Percentiles rank a stretch among this genome's conserved stretches.
Evolutionary conservation across 2,113 vertebrate species (phyloP).

Genomic region (Gadus macrocephalus): DNA sequence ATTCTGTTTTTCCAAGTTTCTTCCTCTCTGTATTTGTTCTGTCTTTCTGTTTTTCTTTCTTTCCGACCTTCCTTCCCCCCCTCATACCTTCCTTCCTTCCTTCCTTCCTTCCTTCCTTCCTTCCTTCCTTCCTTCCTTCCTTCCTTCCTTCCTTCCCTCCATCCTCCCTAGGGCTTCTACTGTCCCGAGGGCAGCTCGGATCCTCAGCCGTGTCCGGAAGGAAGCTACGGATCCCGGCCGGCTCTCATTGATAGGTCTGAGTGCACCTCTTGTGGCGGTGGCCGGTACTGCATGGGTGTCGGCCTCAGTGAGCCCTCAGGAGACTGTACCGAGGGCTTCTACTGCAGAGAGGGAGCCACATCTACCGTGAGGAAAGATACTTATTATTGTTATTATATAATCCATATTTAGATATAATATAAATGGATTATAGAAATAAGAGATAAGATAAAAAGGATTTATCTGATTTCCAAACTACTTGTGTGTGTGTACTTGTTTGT

Average conservation of each 20-base stretch:
- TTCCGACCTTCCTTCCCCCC: neutral
- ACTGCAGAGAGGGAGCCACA: constrained; percentile 74
- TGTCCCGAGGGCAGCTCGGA: constrained; percentile 71
- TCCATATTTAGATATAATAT: too few relatives aligned
- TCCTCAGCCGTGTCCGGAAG: constrained; percentile 77
- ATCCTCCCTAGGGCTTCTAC: constrained; percentile 75
- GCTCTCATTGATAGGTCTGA: constrained; percentile 58
- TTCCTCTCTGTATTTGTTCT: neutral
- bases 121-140: neutral
- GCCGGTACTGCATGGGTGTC: constrained; percentile 73
- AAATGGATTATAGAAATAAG: too few relatives aligned
- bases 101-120: neutral
- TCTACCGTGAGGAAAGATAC: constrained; percentile 69
- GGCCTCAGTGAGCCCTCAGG: constrained; percentile 74
- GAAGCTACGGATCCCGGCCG: constrained; percentile 71
- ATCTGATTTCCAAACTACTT: too few relatives aligned
- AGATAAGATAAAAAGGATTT: too few relatives aligned
- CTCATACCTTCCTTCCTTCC: too few relatives aligned
- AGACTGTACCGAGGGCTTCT: constrained; percentile 78
- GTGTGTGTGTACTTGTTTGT: too few relatives aligned
- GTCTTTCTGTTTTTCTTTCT: constrained; percentile 2
- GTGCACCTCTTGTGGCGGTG: constrained; percentile 75
- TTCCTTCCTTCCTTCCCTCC: neutral
- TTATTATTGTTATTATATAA: neutral
- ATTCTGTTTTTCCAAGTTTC: too few relatives aligned